These are phyloP conservation scores for Muricea muricata DNA, from an alignment of 92 coral and sea anemone species.

Conservation along the genomic window DNA sequence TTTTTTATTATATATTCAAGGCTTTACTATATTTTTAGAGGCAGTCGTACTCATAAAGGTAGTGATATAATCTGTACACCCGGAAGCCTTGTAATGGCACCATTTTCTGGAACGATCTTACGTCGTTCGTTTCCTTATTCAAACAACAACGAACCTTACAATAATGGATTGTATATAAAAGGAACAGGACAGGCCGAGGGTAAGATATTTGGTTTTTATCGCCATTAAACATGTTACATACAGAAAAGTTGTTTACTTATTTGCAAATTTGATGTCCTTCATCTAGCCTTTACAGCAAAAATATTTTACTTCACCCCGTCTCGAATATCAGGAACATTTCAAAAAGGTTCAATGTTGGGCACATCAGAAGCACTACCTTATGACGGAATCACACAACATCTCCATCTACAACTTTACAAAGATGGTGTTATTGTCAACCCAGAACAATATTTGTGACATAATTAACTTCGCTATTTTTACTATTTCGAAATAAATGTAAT, in stretches of 20 bases:
- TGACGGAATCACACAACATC: constrained; percentile 54
- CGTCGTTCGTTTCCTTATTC: constrained; percentile 45
- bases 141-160: constrained; percentile 7
- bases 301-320: not conserved
- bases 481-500: no score
- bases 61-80: constrained; percentile 53
- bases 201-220: constrained; percentile 9
- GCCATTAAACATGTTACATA: not conserved
- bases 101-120: constrained; percentile 49
- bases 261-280: no score
- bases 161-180: constrained; percentile 53
- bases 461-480: no score
- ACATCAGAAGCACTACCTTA: not conserved
- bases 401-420: constrained; percentile 55
- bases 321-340: constrained; percentile 24
- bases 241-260: not conserved
- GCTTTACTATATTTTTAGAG: no score
- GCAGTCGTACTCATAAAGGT: constrained; percentile 53
- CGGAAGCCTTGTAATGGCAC: constrained; percentile 50
- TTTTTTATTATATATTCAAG: no score
- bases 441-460: constrained; percentile 13
- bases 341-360: not conserved
- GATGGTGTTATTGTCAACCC: constrained; percentile 45
- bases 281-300: not conserved
- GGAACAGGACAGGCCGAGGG: constrained; percentile 64